Evolutionary conservation across 2,797 vertebrate genomes (phyloP), one percentile per base, ranked within the genome.

Genomic region (Crocidura indochinensis): DNA sequence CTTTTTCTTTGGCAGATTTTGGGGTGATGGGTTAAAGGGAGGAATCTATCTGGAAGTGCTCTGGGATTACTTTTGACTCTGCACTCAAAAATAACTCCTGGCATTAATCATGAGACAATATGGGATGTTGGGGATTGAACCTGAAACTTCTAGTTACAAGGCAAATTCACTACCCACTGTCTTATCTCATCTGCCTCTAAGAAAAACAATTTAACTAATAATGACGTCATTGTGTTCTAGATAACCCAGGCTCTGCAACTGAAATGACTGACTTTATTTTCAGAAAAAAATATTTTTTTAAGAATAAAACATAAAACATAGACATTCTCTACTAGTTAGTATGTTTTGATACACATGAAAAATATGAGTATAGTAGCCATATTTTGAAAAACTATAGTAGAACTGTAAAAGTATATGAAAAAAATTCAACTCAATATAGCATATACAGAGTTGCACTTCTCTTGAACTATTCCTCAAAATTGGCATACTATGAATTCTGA

Each of bases 401-500:
- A 80, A 68, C 62, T 14, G 44, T 12, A 62, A 53, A 60, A 2
- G 26, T 8, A 0, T 10, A 15, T 15, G 10, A 47, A 31, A 12
- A 12, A 64, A 62, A 27, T 31, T 87, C n/a, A 26, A 15, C 0
- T 88, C 60, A 22, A 8, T 0, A 2, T 1, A 44, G 24, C 1
- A 0, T 0, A 0, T 1, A 1, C 1, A n/a, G 1, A 9, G 22
- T 17, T 53, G 14, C 60, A 29, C 1, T 1, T 8, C 10, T 1
- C 38, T 31, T 24, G 0, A 0, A 0, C 1, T 4, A 1, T 19
- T 22, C 2, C 17, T 51, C 1, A 1, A 47, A 56, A 15, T 2
- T 0, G 15, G 4, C 4, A 0, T 6, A 26, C 26, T 4, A 0
- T 31, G 29, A 29, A 31, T 15, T 24, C 60, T 29, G 29, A 73